Base-by-base conservation (phyloP, 2,113 vertebrate genomes). In the Clarias magur region DNA sequence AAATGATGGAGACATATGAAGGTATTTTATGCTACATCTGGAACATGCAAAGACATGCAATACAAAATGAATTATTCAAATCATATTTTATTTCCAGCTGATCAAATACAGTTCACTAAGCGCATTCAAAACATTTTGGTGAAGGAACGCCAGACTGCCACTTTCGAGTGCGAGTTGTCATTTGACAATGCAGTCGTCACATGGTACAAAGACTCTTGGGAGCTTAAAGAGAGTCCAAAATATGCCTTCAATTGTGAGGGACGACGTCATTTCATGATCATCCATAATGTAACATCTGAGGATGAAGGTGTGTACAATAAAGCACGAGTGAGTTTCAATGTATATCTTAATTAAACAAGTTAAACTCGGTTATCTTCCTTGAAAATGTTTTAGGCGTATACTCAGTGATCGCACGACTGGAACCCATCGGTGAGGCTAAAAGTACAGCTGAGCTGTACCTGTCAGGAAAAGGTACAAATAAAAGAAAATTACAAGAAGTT, bases 151-250 rank as follows among this genome's bases (percentile, higher is more conserved):
- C 97, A 99, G 82, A 97, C 97, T 2, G 98, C 98, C 90, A 98
- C 97, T 87, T 99, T 99, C 23, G 98, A 99, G 88, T 99, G 98
- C 0, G 98, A 99, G 85, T 97, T 99, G 73, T 98, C 98, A 86
- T 99, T 99, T 88, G 98, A 99, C 93, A 97, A 99, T 57, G 98
- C 98, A 9, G 94, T 99, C 12, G 98, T 99, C 79, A 98, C 98
- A 0, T 99, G 98, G 98, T 99, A 99, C 91, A 99, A 99, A 95
- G 97, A 97, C 87, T 95, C 97, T 21, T 97, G 95, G 86, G 98
- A 99, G 89, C 96, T 99, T 90, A 95, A 88, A 70, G 98, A 99
- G 91, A 97, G 98, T 93, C 94, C 93, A 86, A 99, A 99, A 91
- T 99, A 99, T 95, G 98, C 96, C 94, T 99, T 99, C 89, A 95